Conservation (phyloP, 2,888 invertebrate species). For the Cremastinae sp. region DNA sequence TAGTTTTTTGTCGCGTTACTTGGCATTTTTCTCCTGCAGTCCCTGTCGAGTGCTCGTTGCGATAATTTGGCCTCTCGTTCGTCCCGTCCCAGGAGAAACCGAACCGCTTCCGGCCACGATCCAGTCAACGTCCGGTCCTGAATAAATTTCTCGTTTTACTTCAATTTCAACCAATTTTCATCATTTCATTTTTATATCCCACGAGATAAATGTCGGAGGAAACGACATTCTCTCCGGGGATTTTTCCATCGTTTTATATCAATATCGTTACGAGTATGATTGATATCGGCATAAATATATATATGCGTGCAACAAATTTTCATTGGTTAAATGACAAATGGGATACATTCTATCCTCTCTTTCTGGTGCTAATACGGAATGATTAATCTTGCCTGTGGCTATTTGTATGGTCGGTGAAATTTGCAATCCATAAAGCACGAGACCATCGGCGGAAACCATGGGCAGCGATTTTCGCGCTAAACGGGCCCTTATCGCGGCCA, state of each 20-base stretch:
- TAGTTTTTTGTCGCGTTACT: slow-evolving; percentile 59
- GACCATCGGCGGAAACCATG: slow-evolving; percentile 86
- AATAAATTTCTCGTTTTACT: slow-evolving; percentile 21
- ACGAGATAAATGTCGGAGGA: not conserved
- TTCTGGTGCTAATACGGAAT: too few species aligned
- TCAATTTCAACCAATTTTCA: not conserved
- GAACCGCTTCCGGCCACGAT: slow-evolving; percentile 85
- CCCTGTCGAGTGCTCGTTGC: slow-evolving; percentile 64
- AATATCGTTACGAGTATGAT: too few species aligned
- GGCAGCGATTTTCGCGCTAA: slow-evolving; percentile 89
- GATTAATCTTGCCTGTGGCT: slow-evolving; percentile 68
- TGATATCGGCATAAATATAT: too few species aligned
- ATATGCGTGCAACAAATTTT: too few species aligned
- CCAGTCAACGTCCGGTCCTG: slow-evolving; percentile 89
- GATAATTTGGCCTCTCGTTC: slow-evolving; percentile 74
- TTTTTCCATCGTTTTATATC: too few species aligned
- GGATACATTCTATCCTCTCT: too few species aligned
- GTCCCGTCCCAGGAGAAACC: slow-evolving; percentile 82
- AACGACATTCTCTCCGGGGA: too few species aligned
- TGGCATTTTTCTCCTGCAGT: slow-evolving; percentile 65
- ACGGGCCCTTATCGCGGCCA: slow-evolving; percentile 88
- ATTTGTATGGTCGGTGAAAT: slow-evolving; percentile 81
- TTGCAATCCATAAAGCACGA: slow-evolving; percentile 88
- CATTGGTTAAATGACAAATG: too few species aligned
- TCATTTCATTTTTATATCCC: slow-evolving; percentile 1